Percentiles rank a stretch among this genome's conserved stretches.
Evolutionary conservation across 2,797 vertebrate genomes (phyloP).

Genomic region (Clarias pachynema): DNA sequence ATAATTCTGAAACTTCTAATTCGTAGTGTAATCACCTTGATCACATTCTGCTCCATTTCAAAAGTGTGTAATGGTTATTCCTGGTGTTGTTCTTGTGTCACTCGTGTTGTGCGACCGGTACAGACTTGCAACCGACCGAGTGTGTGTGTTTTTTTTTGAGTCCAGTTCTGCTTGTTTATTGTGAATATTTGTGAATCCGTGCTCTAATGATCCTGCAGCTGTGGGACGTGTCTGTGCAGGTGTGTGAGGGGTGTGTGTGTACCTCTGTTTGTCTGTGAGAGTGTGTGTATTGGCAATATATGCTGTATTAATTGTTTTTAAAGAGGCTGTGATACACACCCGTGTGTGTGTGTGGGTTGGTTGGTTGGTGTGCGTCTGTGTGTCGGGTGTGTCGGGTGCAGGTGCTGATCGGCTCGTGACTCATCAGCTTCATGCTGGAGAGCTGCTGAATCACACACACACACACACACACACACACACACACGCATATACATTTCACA

Average conservation of each 20-base stretch:
- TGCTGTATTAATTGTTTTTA: background rate
- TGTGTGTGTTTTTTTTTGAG: slow-evolving; percentile 28
- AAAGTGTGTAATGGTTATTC: background rate
- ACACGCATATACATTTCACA: background rate
- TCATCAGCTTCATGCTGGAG: slow-evolving; percentile 18
- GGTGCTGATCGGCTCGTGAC: background rate
- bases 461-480: slow-evolving; percentile 29
- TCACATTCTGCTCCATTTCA: background rate
- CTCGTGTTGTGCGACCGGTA: slow-evolving; percentile 15
- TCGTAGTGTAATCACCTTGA: background rate
- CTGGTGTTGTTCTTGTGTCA: background rate
- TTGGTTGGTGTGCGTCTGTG: background rate
- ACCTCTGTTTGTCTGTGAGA: background rate
- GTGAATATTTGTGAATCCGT: slow-evolving; percentile 36
- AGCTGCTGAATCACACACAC: slow-evolving; percentile 8
- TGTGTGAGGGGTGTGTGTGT: slow-evolving; percentile 36
- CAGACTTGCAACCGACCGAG: slow-evolving; percentile 37
- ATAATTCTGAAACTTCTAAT: background rate
- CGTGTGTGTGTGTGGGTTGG: background rate
- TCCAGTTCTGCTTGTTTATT: slow-evolving; percentile 30
- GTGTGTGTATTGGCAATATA: slow-evolving; percentile 40
- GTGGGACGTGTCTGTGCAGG: slow-evolving; percentile 62
- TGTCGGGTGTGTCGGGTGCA: background rate
- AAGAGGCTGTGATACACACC: background rate
- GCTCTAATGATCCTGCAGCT: slow-evolving; percentile 30